phyloP scores from a whole-genome alignment of 2,888 invertebrate species.

The Mythimna pallens region DNA sequence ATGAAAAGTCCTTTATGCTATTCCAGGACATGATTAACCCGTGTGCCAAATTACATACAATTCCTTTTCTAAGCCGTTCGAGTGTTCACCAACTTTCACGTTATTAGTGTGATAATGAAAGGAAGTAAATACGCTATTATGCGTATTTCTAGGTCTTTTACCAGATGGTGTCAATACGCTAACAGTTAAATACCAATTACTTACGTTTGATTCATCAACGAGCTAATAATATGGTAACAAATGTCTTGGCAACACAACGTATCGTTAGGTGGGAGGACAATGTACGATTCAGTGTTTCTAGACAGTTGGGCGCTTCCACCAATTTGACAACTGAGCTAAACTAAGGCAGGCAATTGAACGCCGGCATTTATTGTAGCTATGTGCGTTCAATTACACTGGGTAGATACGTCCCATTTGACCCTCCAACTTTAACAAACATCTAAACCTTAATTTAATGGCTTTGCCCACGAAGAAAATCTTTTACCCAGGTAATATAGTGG shows the following conservation, averaged over 20 bases:
- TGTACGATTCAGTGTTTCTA: constrained; percentile 22
- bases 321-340: constrained; percentile 43
- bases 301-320: constrained; percentile 46
- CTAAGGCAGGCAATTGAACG: constrained; percentile 23
- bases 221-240: constrained; percentile 10
- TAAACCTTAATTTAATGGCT: constrained; percentile 2
- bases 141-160: neutral
- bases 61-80: too few species aligned
- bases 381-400: constrained; percentile 30
- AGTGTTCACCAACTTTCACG: too few species aligned
- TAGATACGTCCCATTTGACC: constrained; percentile 10
- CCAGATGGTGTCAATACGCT: neutral
- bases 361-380: constrained; percentile 11
- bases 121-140: neutral
- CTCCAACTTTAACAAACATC: constrained; percentile 7
- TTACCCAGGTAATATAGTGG: constrained; percentile 3
- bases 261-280: constrained; percentile 10
- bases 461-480: constrained; percentile 3
- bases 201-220: neutral
- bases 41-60: too few species aligned
- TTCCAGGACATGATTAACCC: too few species aligned
- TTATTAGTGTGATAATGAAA: too few species aligned
- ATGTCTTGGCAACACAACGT: constrained; percentile 10
- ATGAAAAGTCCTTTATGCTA: too few species aligned
- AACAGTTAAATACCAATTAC: constrained; percentile 12